A percentile compares a stretch with the other conserved stretches of the same genome.
Conservation (phyloP, 2,113 vertebrate species). For the Lucifuga dentata region DNA sequence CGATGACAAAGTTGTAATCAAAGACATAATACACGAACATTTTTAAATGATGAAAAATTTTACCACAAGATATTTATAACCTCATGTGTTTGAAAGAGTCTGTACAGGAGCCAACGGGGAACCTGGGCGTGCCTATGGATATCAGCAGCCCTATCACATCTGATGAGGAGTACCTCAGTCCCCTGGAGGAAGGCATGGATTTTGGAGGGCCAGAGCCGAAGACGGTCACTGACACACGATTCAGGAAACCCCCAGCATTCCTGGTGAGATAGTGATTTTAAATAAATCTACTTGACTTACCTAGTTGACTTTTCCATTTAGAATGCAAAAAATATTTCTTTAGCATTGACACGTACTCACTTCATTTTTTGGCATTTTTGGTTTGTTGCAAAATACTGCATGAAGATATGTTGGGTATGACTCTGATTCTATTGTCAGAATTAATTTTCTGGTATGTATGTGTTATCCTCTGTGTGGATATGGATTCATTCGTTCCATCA, state of each 20-base stretch:
- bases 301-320: not conserved
- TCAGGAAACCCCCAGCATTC: constrained; percentile 92
- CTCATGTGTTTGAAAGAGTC: constrained; percentile 61
- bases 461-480: constrained; percentile 6
- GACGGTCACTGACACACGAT: constrained; percentile 80
- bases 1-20: too few relatives aligned
- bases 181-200: constrained; percentile 93
- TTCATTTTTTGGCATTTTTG: constrained; percentile 17
- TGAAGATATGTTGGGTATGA: constrained; percentile 11
- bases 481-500: constrained; percentile 28
- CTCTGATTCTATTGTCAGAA: not conserved
- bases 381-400: constrained; percentile 6
- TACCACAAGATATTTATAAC: not conserved
- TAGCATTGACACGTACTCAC: not conserved
- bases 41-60: too few relatives aligned
- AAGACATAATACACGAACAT: too few relatives aligned
- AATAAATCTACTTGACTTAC: not conserved
- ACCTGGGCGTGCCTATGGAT: constrained; percentile 81
- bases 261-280: constrained; percentile 83
- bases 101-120: constrained; percentile 73
- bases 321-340: not conserved
- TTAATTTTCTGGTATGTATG: constrained; percentile 4
- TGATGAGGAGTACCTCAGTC: constrained; percentile 97
- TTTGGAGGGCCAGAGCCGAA: constrained; percentile 76
- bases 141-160: constrained; percentile 96